Conservation (phyloP, 2,888 invertebrate genomes). For the Hemicrepidius hirtus region DNA sequence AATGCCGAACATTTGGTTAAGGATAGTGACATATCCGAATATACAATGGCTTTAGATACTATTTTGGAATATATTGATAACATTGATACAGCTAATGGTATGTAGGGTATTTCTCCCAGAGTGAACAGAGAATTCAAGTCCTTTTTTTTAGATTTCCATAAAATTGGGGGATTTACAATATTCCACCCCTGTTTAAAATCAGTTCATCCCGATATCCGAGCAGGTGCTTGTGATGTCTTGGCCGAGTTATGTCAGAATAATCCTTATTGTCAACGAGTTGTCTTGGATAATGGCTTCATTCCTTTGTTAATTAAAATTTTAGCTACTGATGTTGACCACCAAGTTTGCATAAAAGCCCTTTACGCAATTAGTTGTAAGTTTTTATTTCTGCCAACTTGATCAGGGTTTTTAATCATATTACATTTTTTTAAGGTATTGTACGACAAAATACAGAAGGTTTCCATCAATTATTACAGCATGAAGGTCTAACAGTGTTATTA, state of each 20-base stretch:
- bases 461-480: conserved; percentile 76
- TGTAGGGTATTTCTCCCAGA: no score
- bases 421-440: conserved; percentile 76
- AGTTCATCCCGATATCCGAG: conserved; percentile 77
- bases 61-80: conserved; percentile 83
- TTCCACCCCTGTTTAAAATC: conserved; percentile 81
- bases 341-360: conserved; percentile 80
- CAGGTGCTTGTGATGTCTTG: conserved; percentile 80
- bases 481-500: conserved; percentile 80
- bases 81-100: conserved; percentile 87
- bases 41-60: conserved; percentile 79
- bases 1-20: conserved; percentile 69
- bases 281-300: conserved; percentile 80
- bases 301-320: conserved; percentile 77
- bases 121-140: no score
- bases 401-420: no score
- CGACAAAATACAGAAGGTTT: conserved; percentile 79
- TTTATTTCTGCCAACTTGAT: no score
- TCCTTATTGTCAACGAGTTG: conserved; percentile 83
- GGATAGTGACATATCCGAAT: conserved; percentile 76
- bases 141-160: conserved; percentile 81
- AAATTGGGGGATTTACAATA: conserved; percentile 87
- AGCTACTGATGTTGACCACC: conserved; percentile 74
- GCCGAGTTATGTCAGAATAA: conserved; percentile 92
- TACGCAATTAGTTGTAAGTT: conserved; percentile 87